A percentile compares a stretch with the other conserved stretches of the same genome.
Conservation (phyloP, 1,140 invertebrate genomes). For the Plectrocnemia conspersa region DNA sequence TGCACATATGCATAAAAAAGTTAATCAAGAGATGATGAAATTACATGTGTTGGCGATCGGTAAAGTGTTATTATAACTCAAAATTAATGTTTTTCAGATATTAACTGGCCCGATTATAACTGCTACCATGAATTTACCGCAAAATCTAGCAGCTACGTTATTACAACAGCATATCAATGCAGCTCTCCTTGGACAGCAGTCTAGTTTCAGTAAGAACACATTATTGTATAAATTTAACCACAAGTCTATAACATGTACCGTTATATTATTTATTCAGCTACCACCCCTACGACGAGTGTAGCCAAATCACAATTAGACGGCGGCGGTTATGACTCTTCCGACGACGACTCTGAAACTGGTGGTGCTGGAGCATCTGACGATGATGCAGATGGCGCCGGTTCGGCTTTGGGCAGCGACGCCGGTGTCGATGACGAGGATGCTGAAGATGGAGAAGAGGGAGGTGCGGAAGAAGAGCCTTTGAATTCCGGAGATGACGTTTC, state of each 20-base stretch:
- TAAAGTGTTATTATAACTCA: too few relatives aligned
- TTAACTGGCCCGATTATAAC: constrained; percentile 80
- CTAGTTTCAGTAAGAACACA: constrained; percentile 26
- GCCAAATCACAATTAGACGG: constrained; percentile 32
- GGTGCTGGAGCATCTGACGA: constrained; percentile 71
- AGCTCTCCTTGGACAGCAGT: constrained; percentile 48
- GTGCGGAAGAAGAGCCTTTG: constrained; percentile 85
- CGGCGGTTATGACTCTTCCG: constrained; percentile 41
- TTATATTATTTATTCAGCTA: not conserved
- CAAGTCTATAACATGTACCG: not conserved
- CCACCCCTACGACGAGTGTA: constrained; percentile 10
- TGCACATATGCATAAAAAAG: too few relatives aligned
- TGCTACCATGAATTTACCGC: constrained; percentile 76
- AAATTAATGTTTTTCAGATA: constrained; percentile 52
- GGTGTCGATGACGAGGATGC: constrained; percentile 74
- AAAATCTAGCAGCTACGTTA: constrained; percentile 68
- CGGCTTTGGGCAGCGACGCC: constrained; percentile 67
- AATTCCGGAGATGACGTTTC: constrained; percentile 96
- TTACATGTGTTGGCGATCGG: too few relatives aligned
- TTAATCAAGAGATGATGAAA: too few relatives aligned
- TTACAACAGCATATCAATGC: constrained; percentile 83
- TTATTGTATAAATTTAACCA: not conserved
- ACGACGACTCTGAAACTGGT: constrained; percentile 52
- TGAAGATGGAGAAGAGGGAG: constrained; percentile 64
- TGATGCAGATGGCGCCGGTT: constrained; percentile 57